Percentiles rank a stretch among this genome's conserved stretches.
Conservation (phyloP, 2,797 vertebrate genomes). For the Xenentodon cancila region DNA sequence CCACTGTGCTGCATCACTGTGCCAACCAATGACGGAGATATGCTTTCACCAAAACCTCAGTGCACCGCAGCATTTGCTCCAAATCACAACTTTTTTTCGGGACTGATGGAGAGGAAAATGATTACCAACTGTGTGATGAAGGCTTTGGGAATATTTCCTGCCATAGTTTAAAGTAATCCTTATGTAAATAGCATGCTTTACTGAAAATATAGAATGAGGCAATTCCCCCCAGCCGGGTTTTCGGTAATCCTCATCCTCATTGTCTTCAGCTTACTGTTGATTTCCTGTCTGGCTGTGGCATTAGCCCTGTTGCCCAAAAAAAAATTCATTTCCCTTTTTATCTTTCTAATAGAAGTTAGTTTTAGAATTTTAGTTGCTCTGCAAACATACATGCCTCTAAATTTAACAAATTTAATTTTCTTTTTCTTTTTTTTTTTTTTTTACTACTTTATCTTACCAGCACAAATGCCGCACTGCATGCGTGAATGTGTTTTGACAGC, state of each 20-base stretch:
- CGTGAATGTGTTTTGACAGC: neutral
- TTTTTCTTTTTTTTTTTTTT: slow-evolving; percentile 9
- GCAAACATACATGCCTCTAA: slow-evolving; percentile 32
- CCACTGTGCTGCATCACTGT: slow-evolving; percentile 15
- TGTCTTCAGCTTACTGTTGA: slow-evolving; percentile 81
- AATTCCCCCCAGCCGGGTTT: slow-evolving; percentile 50
- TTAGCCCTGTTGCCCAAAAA: slow-evolving; percentile 65
- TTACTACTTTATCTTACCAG: neutral
- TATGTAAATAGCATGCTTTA: slow-evolving; percentile 80
- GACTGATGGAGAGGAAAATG: slow-evolving; percentile 67
- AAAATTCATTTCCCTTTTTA: slow-evolving; percentile 65
- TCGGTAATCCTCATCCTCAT: slow-evolving; percentile 77
- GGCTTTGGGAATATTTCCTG: slow-evolving; percentile 76
- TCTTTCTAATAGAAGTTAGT: slow-evolving; percentile 57
- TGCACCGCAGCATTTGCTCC: slow-evolving; percentile 50
- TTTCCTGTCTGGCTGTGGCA: slow-evolving; percentile 73
- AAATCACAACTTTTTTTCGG: slow-evolving; percentile 61
- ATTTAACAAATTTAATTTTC: slow-evolving; percentile 47
- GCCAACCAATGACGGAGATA: slow-evolving; percentile 29
- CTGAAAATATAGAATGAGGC: slow-evolving; percentile 79
- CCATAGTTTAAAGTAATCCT: slow-evolving; percentile 80
- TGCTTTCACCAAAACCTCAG: slow-evolving; percentile 17
- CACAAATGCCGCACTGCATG: slow-evolving; percentile 1
- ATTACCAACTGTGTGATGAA: slow-evolving; percentile 70
- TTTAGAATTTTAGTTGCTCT: slow-evolving; percentile 40